phyloP scores from a whole-genome alignment of 1,140 invertebrate species.

The Alviniconcha marisindica region DNA sequence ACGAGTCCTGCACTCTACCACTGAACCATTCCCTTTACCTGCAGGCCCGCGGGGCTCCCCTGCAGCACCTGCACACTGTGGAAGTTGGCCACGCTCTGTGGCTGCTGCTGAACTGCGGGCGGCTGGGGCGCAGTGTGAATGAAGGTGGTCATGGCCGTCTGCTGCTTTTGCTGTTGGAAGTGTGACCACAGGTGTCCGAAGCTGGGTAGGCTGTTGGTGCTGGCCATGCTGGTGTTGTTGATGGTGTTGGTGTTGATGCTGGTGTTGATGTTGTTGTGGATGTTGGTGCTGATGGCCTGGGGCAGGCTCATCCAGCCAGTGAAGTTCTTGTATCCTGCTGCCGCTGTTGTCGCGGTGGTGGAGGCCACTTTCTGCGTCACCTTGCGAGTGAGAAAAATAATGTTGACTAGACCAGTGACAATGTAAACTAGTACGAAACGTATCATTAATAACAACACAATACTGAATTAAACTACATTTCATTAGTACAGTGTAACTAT shows the following conservation, averaged over 20 bases:
- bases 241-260: slow-evolving; percentile 19
- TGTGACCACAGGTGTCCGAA: slow-evolving; percentile 60
- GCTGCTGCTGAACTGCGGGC: slow-evolving; percentile 25
- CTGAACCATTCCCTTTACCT: too few relatives aligned
- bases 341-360: background rate
- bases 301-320: slow-evolving; percentile 41
- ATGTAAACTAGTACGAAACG: too few relatives aligned
- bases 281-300: slow-evolving; percentile 20
- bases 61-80: slow-evolving; percentile 25
- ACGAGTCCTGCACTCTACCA: too few relatives aligned
- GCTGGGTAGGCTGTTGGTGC: slow-evolving; percentile 44
- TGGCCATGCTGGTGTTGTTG: slow-evolving; percentile 22
- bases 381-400: background rate
- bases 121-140: slow-evolving; percentile 20
- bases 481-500: background rate
- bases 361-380: slow-evolving; percentile 28
- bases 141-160: slow-evolving; percentile 38
- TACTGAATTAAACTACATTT: background rate
- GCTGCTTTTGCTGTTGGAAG: slow-evolving; percentile 59
- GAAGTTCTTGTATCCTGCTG: slow-evolving; percentile 36
- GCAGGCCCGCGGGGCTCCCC: background rate
- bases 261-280: slow-evolving; percentile 28
- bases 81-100: slow-evolving; percentile 23
- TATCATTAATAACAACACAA: background rate
- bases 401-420: too few relatives aligned